Conservation (phyloP, 2,888 invertebrate genomes). For the Yponomeuta evonymella region DNA sequence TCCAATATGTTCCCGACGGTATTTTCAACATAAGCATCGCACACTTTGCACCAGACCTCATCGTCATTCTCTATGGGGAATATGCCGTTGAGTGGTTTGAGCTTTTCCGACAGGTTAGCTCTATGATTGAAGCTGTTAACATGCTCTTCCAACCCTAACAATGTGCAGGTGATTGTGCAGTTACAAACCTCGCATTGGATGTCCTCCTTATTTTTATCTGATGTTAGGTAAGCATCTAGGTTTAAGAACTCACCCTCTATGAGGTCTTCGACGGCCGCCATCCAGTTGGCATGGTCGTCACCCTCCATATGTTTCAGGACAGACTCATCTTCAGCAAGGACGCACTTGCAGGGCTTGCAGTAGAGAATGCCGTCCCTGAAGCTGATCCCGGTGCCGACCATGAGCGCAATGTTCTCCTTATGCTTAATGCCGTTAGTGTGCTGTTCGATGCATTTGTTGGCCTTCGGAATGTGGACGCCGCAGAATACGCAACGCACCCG, state of each 20-base stretch:
- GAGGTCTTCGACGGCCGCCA: slow-evolving; percentile 47
- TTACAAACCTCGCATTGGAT: slow-evolving; percentile 48
- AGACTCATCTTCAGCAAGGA: slow-evolving; percentile 40
- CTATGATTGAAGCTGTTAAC: slow-evolving; percentile 46
- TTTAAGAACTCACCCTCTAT: slow-evolving; percentile 50
- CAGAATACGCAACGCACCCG: slow-evolving; percentile 54
- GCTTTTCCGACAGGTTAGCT: slow-evolving; percentile 39
- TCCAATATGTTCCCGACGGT: slow-evolving; percentile 35
- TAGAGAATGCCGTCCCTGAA: slow-evolving; percentile 36
- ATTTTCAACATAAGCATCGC: slow-evolving; percentile 42
- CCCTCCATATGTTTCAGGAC: slow-evolving; percentile 42
- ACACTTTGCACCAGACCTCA: slow-evolving; percentile 52
- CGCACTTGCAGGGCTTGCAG: slow-evolving; percentile 46
- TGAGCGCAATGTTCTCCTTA: slow-evolving; percentile 47
- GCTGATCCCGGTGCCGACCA: slow-evolving; percentile 46
- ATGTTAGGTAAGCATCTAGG: slow-evolving; percentile 41
- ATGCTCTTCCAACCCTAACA: slow-evolving; percentile 43
- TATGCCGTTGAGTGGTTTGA: slow-evolving; percentile 48
- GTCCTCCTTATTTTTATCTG: slow-evolving; percentile 36
- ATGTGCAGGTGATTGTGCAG: slow-evolving; percentile 33
- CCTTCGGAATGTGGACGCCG: slow-evolving; percentile 53
- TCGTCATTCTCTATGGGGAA: slow-evolving; percentile 40
- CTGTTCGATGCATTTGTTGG: slow-evolving; percentile 54
- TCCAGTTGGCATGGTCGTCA: slow-evolving; percentile 49
- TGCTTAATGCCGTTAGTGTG: slow-evolving; percentile 53